Conservation (phyloP, 2,113 vertebrate genomes). For the Triplophysa dalaica region DNA sequence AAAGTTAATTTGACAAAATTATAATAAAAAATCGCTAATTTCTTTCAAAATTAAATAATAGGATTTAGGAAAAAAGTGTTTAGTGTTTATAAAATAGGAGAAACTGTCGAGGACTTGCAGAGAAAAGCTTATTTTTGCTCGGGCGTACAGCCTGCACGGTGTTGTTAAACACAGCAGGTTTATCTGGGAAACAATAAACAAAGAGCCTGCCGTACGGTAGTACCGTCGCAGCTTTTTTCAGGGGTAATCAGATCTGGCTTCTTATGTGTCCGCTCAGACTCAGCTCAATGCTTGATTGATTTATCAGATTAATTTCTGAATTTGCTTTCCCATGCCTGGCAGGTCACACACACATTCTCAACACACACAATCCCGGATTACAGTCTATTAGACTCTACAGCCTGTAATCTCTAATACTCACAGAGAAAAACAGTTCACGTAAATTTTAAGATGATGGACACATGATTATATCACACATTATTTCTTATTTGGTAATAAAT, state of each 20-base stretch:
- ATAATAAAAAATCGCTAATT: too few species aligned
- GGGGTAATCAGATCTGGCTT: constrained; percentile 30
- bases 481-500: neutral
- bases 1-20: too few species aligned
- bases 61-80: neutral
- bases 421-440: neutral
- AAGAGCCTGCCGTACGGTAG: neutral
- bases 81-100: neutral
- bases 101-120: neutral
- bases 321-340: constrained; percentile 30
- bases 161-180: constrained; percentile 17
- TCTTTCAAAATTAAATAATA: too few species aligned
- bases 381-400: constrained; percentile 26
- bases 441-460: neutral
- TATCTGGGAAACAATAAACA: constrained; percentile 38
- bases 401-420: constrained; percentile 8
- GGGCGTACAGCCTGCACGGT: neutral
- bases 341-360: neutral
- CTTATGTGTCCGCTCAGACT: constrained; percentile 38
- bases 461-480: neutral
- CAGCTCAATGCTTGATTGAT: constrained; percentile 34
- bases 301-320: constrained; percentile 49
- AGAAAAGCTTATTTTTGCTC: neutral
- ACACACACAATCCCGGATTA: constrained; percentile 14
- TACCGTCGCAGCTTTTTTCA: neutral